These are phyloP conservation scores for Hypotaenidia okinawae DNA, from an alignment of 2,797 vertebrate genomes.

Conservation along the genomic window DNA sequence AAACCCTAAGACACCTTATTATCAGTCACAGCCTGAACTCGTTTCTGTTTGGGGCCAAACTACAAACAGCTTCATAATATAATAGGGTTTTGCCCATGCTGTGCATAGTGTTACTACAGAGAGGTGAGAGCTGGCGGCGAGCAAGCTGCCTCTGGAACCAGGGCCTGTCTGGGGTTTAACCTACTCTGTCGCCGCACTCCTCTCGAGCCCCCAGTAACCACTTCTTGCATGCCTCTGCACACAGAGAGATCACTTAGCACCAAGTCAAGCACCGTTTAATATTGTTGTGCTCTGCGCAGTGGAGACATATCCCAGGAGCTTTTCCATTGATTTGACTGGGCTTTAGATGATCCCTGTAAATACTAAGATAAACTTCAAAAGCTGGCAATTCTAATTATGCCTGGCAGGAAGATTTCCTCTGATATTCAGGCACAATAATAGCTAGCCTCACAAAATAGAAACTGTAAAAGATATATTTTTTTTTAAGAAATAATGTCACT, in stretches of 20 bases:
- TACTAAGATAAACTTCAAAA: conserved; percentile 5
- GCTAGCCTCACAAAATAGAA: not conserved
- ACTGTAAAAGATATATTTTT: not conserved
- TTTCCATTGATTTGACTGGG: not conserved
- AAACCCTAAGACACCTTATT: not conserved
- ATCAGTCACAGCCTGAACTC: not conserved
- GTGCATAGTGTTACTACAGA: accelerated
- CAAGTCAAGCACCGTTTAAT: not conserved
- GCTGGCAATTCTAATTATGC: not conserved
- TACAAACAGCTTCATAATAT: not conserved
- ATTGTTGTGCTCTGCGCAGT: not conserved
- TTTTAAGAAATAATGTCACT: not conserved
- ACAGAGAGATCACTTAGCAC: not conserved
- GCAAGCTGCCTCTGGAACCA: not conserved
- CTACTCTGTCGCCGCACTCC: not conserved
- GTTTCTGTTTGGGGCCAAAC: not conserved
- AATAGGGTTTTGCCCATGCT: not conserved
- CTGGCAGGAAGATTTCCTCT: not conserved
- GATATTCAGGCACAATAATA: not conserved
- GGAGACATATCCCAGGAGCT: not conserved
- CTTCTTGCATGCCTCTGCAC: not conserved
- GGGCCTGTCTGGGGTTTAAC: not conserved
- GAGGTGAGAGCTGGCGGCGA: not conserved
- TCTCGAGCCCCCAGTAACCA: not conserved
- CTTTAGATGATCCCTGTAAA: conserved; percentile 14